These are phyloP conservation scores for Pterocles burchelli DNA, from an alignment of 2,113 vertebrate species.

Conservation along the genomic window DNA sequence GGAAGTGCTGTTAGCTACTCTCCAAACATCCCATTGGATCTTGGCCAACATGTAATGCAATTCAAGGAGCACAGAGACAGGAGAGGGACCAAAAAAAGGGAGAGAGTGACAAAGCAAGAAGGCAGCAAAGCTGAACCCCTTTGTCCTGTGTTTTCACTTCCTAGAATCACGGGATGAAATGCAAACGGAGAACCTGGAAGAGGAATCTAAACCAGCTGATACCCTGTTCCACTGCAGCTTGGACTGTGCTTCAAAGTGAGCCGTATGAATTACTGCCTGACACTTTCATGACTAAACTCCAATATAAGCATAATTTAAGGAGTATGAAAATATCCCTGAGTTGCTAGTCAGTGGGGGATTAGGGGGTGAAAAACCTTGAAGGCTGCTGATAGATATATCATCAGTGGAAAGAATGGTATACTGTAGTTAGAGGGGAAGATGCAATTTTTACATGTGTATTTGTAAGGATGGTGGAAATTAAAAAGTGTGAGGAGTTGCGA, in stretches of 20 bases:
- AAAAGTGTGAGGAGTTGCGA: not conserved
- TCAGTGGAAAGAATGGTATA: not conserved
- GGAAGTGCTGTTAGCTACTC: not conserved
- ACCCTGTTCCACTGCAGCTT: not conserved
- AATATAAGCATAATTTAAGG: not conserved
- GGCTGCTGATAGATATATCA: not conserved
- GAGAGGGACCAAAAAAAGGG: not conserved
- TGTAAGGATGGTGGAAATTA: not conserved
- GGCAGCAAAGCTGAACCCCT: not conserved
- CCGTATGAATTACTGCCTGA: not conserved
- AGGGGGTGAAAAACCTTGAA: not conserved
- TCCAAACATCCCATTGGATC: not conserved
- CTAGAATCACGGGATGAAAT: not conserved
- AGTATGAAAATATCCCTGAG: not conserved
- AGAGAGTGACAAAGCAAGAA: not conserved
- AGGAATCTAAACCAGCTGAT: not conserved
- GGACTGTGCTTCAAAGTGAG: not conserved
- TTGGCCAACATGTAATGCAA: not conserved
- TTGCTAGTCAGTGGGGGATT: not conserved
- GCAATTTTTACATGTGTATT: not conserved
- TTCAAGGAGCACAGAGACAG: not conserved
- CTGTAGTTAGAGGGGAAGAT: not conserved
- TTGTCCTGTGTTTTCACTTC: not conserved
- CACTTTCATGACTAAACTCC: slow-evolving; percentile 7
- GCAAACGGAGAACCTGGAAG: not conserved